These are phyloP conservation scores for Drosophila jambulina DNA, from an alignment of 1,140 invertebrate species.

Conservation along the genomic window DNA sequence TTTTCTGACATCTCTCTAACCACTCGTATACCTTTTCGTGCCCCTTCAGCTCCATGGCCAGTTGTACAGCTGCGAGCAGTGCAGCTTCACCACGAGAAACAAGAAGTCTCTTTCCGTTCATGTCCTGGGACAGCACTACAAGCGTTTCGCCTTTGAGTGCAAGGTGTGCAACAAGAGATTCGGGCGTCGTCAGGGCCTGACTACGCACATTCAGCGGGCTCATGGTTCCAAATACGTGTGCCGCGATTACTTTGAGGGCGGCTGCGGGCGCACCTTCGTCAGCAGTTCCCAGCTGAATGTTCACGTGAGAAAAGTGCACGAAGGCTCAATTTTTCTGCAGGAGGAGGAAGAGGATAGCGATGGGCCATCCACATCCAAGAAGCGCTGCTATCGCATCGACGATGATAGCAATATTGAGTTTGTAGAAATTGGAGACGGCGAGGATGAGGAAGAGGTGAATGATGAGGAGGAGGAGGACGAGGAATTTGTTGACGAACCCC, in stretches of 20 bases:
- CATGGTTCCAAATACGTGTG: constrained; percentile 51
- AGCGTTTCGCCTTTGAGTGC: constrained; percentile 65
- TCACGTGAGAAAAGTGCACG: constrained; percentile 62
- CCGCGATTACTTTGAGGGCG: constrained; percentile 40
- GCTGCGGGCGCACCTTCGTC: constrained; percentile 53
- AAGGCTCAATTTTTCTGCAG: constrained; percentile 18
- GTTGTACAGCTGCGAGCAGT: constrained; percentile 61
- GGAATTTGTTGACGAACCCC: background rate
- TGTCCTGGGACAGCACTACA: constrained; percentile 63
- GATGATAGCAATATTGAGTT: constrained; percentile 51
- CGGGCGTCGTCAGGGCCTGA: constrained; percentile 65
- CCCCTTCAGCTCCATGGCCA: constrained; percentile 49
- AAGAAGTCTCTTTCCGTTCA: constrained; percentile 74
- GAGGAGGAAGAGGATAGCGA: constrained; percentile 44
- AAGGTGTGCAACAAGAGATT: constrained; percentile 63
- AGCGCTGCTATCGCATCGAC: constrained; percentile 35
- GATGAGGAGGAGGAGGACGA: background rate
- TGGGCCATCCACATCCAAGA: constrained; percentile 43
- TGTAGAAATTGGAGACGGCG: constrained; percentile 10
- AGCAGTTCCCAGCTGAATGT: constrained; percentile 40
- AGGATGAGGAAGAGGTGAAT: constrained; percentile 19
- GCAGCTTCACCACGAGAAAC: constrained; percentile 70
- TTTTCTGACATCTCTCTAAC: background rate
- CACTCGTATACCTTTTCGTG: background rate
- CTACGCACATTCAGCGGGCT: constrained; percentile 66